phyloP scores from a whole-genome alignment of 2,888 invertebrate genomes.

The Punctoribates punctum region DNA sequence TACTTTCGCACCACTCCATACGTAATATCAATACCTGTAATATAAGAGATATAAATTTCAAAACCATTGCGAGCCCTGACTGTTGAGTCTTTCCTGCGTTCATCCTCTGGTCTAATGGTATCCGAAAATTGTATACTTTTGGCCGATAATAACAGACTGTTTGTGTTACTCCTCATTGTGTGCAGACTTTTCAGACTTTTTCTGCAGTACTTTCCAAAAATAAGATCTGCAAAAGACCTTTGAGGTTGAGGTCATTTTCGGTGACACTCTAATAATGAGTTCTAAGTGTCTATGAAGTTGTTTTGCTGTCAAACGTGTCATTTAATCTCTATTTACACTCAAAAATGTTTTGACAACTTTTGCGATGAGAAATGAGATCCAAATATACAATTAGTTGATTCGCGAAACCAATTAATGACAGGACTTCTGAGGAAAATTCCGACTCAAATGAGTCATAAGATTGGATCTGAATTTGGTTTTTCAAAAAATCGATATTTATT shows the following conservation, averaged over 20 bases:
- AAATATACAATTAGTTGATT: too few species aligned
- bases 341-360: conserved; percentile 20
- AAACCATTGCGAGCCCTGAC: neutral
- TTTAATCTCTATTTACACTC: conserved; percentile 11
- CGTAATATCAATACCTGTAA: neutral
- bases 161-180: conserved; percentile 4
- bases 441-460: neutral
- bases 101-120: conserved; percentile 13
- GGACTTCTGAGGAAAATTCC: neutral
- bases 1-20: neutral
- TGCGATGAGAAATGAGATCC: too few species aligned
- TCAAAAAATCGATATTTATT: too few species aligned
- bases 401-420: too few species aligned
- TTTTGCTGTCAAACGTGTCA: conserved; percentile 22
- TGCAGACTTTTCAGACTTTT: conserved; percentile 12
- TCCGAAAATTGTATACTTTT: conserved; percentile 11
- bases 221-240: conserved; percentile 10
- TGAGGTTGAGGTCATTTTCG: conserved; percentile 14
- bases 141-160: conserved; percentile 9
- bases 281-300: conserved; percentile 13
- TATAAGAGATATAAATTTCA: neutral
- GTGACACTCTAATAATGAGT: conserved; percentile 33
- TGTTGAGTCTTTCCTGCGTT: neutral
- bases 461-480: neutral
- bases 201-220: conserved; percentile 13